Conservation (phyloP, 2,797 vertebrate genomes). For the Esox masquinongy region DNA sequence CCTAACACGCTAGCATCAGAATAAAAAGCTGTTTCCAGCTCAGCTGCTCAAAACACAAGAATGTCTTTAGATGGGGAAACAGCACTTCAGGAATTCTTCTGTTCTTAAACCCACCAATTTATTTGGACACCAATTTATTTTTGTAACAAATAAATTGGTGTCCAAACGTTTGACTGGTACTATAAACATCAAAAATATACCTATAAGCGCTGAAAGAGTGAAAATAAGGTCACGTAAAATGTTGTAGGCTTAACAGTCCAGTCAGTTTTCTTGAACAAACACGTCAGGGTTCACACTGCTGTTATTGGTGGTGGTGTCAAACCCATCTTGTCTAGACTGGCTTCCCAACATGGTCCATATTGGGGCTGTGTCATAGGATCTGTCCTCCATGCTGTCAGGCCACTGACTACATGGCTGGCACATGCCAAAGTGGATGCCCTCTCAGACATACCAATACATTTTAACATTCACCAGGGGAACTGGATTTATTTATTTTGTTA, state of each 20-base stretch:
- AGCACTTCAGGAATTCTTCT: background rate
- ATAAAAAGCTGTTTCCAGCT: slow-evolving; percentile 1
- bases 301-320: slow-evolving; percentile 17
- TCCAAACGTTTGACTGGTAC: too few species aligned
- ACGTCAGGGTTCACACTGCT: slow-evolving; percentile 26
- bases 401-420: too few species aligned
- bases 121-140: too few species aligned
- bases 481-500: background rate
- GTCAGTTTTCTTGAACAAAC: slow-evolving; percentile 42
- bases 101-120: too few species aligned
- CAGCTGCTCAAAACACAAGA: background rate
- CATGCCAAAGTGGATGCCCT: too few species aligned
- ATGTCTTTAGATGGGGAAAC: background rate
- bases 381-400: too few species aligned
- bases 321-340: background rate
- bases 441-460: too few species aligned
- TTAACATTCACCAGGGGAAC: too few species aligned
- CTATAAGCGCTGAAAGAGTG: too few species aligned
- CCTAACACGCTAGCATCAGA: background rate
- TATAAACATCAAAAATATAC: too few species aligned
- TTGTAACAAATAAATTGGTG: too few species aligned
- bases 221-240: too few species aligned
- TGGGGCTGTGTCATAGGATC: slow-evolving; percentile 3
- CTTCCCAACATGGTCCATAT: slow-evolving; percentile 17
- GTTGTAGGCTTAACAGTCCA: slow-evolving; percentile 22